Conservation (phyloP, 2,797 vertebrate species). For the Artibeus lituratus region DNA sequence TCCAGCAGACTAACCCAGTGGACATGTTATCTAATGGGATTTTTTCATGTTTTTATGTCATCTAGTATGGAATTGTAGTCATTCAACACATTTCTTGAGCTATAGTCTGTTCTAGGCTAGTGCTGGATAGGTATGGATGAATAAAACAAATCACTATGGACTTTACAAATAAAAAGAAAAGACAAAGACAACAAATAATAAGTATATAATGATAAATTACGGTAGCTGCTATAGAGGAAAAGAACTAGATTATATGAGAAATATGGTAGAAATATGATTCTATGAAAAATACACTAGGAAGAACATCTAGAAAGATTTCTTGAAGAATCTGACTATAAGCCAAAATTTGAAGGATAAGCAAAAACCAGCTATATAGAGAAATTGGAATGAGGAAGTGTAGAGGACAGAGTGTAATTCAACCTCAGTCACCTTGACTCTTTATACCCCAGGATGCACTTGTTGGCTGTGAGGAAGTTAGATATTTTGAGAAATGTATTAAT, state of each 20-base stretch:
- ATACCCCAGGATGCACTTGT: not conserved
- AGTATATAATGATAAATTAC: not conserved
- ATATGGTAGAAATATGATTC: not conserved
- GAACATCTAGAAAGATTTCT: not conserved
- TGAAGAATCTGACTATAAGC: not conserved
- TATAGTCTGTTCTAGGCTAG: not conserved
- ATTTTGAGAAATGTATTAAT: not conserved
- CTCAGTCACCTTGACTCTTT: not conserved
- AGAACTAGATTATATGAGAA: not conserved
- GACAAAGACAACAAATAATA: not conserved
- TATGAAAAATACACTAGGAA: not conserved
- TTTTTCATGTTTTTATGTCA: not conserved
- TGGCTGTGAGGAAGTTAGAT: not conserved
- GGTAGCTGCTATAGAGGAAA: not conserved
- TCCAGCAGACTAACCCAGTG: not conserved
- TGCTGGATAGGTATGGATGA: not conserved
- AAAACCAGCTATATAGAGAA: not conserved
- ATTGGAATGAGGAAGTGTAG: not conserved
- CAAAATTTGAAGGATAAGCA: not conserved
- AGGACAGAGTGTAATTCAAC: not conserved
- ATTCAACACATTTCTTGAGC: not conserved
- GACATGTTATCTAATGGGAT: not conserved
- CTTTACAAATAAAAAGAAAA: not conserved
- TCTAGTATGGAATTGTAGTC: not conserved
- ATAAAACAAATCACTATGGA: not conserved